Conservation (phyloP, 2,797 vertebrate species). For the Cyclopterus lumpus region DNA sequence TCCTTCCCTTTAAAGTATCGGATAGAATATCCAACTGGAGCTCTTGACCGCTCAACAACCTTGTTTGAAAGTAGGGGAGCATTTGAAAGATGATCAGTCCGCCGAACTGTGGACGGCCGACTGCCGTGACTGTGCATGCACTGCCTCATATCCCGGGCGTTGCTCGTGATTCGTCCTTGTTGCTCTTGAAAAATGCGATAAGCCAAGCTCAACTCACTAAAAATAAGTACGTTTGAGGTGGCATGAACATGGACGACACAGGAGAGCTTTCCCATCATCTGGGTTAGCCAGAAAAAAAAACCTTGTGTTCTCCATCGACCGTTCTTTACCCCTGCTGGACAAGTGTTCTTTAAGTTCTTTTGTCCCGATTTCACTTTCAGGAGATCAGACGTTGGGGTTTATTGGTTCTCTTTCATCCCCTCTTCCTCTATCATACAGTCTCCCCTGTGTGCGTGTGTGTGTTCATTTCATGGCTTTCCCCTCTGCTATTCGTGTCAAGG, state of each 20-base stretch:
- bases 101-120: neutral
- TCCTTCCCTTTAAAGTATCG: constrained; percentile 5
- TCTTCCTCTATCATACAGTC: constrained; percentile 2
- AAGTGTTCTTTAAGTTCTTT: constrained; percentile 22
- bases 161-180: neutral
- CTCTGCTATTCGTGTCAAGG: constrained; percentile 60
- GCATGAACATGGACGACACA: constrained; percentile 1
- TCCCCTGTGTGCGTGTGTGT: neutral
- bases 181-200: neutral
- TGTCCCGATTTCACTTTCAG: constrained; percentile 9
- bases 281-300: neutral
- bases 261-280: neutral
- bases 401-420: constrained; percentile 23
- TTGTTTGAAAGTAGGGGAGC: neutral
- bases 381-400: constrained; percentile 28
- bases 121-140: neutral
- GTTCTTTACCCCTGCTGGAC: constrained; percentile 41
- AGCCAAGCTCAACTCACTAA: neutral
- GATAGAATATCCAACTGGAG: constrained; percentile 1
- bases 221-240: too few relatives aligned
- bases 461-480: constrained; percentile 34
- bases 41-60: constrained; percentile 11
- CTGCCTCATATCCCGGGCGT: neutral
- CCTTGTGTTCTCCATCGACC: neutral
- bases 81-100: neutral